Evolutionary conservation across 2,888 invertebrate genomes (phyloP), one percentile per base, ranked within the genome.

Genomic region (Euphydryas editha): DNA sequence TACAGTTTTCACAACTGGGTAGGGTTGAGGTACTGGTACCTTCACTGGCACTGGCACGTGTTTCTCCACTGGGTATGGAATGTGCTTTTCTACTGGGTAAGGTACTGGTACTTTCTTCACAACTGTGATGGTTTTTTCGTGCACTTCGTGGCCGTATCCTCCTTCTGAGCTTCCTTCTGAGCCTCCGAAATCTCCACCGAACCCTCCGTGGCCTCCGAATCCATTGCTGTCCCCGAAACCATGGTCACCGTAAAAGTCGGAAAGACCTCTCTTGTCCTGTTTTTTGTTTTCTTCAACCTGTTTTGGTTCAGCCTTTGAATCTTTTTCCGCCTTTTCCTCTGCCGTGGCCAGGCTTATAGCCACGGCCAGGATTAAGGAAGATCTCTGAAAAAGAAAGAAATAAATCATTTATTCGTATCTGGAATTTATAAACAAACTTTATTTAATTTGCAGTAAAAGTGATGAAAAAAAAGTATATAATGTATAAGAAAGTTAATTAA

Each of bases 81-180:
- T 92, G 47, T 94, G 93, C 78, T 95, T 96, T 76, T 95, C 95
- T 0, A 96, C 95, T 39, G 96, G 95, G 79, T 95, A 96, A 0
- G 96, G 96, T 24, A 94, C 94, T 20, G 94, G 93, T 24, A 97
- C 95, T 72, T 96, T 96, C 81, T 95, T 96, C 60, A 95, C 90
- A 59, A 95, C 89, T 13, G 95, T 95, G 74, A 95, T 92, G 13
- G 94, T 95, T 85, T 95, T 95, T 73, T 93, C 93, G 76, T 95
- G 94, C 66, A 92, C 85, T 71, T 92, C 91, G 46, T 86, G 79
- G 62, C 84, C 71, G 39, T 73, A 30, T 30, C 6, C 30, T 30
- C 30, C 5, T 30, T 5, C 30, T 4, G 8, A 83, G 71, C 84
- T 74, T 63, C 68, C 72, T 39, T 70, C 71, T 58, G 72, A 73